A percentile compares a stretch with the other conserved stretches of the same genome.
phyloP scores from a whole-genome alignment of 2,888 invertebrate genomes.

The Patella pellucida region DNA sequence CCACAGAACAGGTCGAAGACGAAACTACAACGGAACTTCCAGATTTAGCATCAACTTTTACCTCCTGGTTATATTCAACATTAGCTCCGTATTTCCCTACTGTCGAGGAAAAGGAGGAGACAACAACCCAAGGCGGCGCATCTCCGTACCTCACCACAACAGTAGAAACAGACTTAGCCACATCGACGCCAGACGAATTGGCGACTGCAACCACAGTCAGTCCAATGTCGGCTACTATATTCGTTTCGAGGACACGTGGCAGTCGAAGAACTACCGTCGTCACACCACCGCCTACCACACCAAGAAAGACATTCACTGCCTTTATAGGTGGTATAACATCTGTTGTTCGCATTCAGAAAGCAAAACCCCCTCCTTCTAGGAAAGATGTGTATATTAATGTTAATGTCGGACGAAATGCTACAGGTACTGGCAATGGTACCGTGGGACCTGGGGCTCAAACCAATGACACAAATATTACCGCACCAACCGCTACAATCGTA shows the following conservation, averaged over 20 bases:
- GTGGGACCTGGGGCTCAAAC: background rate
- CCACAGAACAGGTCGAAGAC: too few relatives aligned
- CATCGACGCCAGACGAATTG: background rate
- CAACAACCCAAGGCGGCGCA: background rate
- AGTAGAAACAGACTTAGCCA: background rate
- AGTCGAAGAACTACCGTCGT: background rate
- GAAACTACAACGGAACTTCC: background rate
- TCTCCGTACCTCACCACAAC: background rate
- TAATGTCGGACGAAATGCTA: background rate
- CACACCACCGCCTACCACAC: background rate
- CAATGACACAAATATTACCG: background rate
- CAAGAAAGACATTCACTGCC: background rate
- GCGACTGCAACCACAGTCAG: background rate
- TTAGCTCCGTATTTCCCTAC: background rate
- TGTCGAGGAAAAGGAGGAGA: background rate
- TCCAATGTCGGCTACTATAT: background rate
- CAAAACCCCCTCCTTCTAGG: background rate
- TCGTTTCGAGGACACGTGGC: background rate
- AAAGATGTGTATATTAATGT: background rate
- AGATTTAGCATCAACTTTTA: background rate
- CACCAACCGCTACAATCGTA: constrained; percentile 11
- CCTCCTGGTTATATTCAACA: background rate
- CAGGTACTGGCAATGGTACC: background rate
- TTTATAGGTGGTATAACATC: background rate
- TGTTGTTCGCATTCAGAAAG: background rate